Evolutionary conservation across 2,797 vertebrate species (phyloP).

Genomic region (Falco concolor): DNA sequence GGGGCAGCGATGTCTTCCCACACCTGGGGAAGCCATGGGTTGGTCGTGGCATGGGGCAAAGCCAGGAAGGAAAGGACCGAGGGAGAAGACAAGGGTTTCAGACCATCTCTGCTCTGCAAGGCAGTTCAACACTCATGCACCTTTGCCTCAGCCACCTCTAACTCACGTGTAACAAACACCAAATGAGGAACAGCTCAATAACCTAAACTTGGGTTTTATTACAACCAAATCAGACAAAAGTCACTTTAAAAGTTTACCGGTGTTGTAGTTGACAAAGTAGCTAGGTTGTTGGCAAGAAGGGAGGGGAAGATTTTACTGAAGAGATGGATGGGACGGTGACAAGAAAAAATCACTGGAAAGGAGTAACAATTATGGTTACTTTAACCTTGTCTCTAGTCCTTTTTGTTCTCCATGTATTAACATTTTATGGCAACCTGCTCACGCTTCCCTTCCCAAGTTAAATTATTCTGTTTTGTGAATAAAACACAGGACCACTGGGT

Average conservation of each 20-base stretch:
- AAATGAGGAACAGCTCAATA: background rate
- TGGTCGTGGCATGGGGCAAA: background rate
- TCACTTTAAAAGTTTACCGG: background rate
- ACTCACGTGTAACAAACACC: background rate
- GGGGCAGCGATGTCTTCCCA: background rate
- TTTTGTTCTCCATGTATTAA: background rate
- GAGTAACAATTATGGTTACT: background rate
- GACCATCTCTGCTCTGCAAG: background rate
- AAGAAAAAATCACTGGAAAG: background rate
- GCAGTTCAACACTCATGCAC: background rate
- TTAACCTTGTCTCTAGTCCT: background rate
- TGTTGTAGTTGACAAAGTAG: background rate
- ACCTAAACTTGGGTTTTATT: background rate
- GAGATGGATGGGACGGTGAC: background rate
- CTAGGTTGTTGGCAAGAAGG: background rate
- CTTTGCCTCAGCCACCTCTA: background rate
- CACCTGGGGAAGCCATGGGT: fast-evolving
- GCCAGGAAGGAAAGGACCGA: background rate
- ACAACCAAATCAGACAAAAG: background rate
- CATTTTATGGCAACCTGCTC: background rate
- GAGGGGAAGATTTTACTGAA: background rate
- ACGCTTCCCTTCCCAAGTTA: background rate
- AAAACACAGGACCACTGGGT: background rate
- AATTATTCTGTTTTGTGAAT: background rate
- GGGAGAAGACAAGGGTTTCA: background rate